Evolutionary conservation across 2,888 invertebrate species (phyloP).

Genomic region (Synergus laeviventris): DNA sequence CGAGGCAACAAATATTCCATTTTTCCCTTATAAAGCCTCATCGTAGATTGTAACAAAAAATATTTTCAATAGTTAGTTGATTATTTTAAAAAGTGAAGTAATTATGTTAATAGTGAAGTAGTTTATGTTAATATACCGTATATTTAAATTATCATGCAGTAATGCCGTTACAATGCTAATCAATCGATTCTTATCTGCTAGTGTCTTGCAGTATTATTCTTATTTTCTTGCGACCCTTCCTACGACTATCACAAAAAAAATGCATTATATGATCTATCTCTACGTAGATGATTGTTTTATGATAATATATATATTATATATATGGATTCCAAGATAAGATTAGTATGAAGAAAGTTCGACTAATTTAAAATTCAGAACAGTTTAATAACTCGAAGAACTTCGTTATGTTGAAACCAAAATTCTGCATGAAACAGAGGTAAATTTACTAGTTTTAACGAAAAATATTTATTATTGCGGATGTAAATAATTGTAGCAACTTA

Average conservation of each 20-base stretch:
- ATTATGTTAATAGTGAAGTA: too few species aligned
- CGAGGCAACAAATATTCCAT: not conserved
- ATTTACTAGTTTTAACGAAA: too few species aligned
- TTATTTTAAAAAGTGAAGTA: not conserved
- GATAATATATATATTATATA: conserved; percentile 7
- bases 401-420: too few species aligned
- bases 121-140: not conserved
- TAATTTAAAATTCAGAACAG: not conserved
- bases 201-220: not conserved
- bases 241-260: not conserved
- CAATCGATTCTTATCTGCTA: not conserved
- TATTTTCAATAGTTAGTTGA: not conserved
- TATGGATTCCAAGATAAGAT: conserved; percentile 2
- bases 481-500: too few species aligned
- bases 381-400: too few species aligned
- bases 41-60: not conserved
- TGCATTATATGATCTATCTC: not conserved
- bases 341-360: not conserved
- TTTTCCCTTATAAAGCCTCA: not conserved
- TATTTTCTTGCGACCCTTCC: not conserved
- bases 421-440: too few species aligned
- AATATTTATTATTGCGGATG: too few species aligned
- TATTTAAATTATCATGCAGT: not conserved
- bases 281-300: not conserved
- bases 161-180: not conserved